phyloP scores from a whole-genome alignment of 2,797 vertebrate genomes.

The Miopithecus talapoin region DNA sequence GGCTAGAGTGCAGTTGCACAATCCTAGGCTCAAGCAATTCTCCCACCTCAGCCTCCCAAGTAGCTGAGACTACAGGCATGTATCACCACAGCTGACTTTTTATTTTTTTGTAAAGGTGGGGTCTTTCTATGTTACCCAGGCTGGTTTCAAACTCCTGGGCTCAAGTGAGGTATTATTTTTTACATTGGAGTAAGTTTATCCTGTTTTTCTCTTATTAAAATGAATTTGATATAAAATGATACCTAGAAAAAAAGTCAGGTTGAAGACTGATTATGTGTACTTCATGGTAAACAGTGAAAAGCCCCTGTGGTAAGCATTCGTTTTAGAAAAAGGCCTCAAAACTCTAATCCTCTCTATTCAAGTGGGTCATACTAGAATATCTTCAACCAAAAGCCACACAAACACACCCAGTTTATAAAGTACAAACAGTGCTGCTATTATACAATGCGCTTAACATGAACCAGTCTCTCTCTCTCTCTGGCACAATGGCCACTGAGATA shows the following conservation, averaged over 20 bases:
- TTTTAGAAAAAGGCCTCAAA: background rate
- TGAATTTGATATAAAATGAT: slow-evolving; percentile 5
- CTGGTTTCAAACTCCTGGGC: no score
- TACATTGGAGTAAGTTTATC: background rate
- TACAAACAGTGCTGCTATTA: background rate
- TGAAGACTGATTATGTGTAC: background rate
- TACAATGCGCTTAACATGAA: background rate
- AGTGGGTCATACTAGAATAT: background rate
- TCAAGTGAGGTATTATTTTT: background rate
- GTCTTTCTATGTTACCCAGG: no score
- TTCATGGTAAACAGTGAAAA: background rate
- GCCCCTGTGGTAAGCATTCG: background rate
- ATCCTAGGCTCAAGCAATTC: no score
- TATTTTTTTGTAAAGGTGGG: no score
- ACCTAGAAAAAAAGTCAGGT: background rate
- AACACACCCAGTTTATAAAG: background rate
- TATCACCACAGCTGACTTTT: no score
- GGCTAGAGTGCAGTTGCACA: no score
- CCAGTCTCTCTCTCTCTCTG: background rate
- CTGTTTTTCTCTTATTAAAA: slow-evolving; percentile 34
- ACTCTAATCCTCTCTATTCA: background rate
- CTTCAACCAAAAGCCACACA: background rate
- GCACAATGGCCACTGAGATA: background rate
- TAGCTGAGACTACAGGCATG: no score
- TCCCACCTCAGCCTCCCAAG: no score